Conservation (phyloP, 2,113 vertebrate species). For the Emydura subglobosa region DNA sequence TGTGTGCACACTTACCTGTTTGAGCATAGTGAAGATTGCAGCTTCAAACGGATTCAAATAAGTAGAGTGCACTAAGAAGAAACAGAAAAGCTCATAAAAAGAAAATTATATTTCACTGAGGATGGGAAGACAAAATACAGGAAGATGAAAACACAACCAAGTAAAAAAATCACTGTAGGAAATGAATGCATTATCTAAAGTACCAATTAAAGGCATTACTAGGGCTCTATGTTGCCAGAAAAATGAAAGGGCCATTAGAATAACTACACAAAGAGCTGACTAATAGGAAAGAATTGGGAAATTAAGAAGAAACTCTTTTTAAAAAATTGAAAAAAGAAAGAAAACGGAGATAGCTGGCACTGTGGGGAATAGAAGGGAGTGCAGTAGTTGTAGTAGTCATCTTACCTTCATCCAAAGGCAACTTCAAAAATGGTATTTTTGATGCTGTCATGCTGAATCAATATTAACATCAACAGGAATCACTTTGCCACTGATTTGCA, state of each 20-base stretch:
- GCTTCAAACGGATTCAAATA: neutral
- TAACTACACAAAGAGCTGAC: neutral
- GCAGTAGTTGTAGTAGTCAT: neutral
- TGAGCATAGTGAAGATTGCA: neutral
- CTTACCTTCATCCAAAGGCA: neutral
- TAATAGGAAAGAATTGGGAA: neutral
- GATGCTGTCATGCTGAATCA: neutral
- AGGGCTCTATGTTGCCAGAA: neutral
- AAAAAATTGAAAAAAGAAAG: neutral
- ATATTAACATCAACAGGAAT: neutral
- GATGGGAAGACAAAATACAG: neutral
- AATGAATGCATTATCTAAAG: neutral
- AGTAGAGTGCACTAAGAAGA: neutral
- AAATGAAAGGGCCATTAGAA: constrained; percentile 10
- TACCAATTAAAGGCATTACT: neutral
- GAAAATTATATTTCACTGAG: neutral
- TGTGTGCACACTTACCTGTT: neutral
- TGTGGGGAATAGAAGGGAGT: neutral
- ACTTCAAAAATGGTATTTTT: neutral
- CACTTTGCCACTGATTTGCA: neutral
- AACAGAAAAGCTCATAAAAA: constrained; percentile 12
- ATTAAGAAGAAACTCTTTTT: neutral
- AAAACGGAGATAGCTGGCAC: neutral
- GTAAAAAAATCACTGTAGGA: neutral
- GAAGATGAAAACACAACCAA: neutral